Conservation (phyloP, 2,797 vertebrate species). For the Anableps anableps region DNA sequence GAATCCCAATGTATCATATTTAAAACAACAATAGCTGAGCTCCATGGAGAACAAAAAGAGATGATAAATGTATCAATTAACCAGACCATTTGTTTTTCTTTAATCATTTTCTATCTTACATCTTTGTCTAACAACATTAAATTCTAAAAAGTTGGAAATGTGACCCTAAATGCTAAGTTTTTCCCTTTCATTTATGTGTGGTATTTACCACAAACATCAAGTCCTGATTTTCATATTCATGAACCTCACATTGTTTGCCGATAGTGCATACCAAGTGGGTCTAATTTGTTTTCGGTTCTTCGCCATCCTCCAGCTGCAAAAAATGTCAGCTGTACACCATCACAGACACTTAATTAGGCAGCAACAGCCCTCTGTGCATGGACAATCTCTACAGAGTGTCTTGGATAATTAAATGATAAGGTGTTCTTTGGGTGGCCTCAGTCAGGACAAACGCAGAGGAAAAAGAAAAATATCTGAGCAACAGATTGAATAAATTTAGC, state of each 20-base stretch:
- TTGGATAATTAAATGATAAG: constrained; percentile 61
- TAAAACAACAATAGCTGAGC: constrained; percentile 27
- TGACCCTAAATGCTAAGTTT: not conserved
- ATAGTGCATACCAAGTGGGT: constrained; percentile 40
- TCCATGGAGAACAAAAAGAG: not conserved
- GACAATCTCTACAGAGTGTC: constrained; percentile 48
- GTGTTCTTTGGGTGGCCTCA: constrained; percentile 23
- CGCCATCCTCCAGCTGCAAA: constrained; percentile 24
- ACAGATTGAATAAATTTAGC: constrained; percentile 18
- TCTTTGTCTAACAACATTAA: not conserved
- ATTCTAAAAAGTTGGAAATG: not conserved
- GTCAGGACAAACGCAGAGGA: constrained; percentile 41
- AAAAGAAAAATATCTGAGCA: constrained; percentile 30
- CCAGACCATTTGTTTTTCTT: not conserved
- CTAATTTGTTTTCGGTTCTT: constrained; percentile 61
- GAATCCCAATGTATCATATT: constrained; percentile 48
- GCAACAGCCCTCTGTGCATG: constrained; percentile 10
- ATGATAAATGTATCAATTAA: constrained; percentile 1
- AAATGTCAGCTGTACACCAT: constrained; percentile 55
- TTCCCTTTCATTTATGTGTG: constrained; percentile 15
- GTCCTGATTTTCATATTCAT: constrained; percentile 63
- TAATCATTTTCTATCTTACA: not conserved
- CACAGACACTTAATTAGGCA: constrained; percentile 71
- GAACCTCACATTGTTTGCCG: constrained; percentile 56
- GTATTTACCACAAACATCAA: constrained; percentile 23